phyloP scores from a whole-genome alignment of 2,888 invertebrate genomes.

The Dasypogon diadema region DNA sequence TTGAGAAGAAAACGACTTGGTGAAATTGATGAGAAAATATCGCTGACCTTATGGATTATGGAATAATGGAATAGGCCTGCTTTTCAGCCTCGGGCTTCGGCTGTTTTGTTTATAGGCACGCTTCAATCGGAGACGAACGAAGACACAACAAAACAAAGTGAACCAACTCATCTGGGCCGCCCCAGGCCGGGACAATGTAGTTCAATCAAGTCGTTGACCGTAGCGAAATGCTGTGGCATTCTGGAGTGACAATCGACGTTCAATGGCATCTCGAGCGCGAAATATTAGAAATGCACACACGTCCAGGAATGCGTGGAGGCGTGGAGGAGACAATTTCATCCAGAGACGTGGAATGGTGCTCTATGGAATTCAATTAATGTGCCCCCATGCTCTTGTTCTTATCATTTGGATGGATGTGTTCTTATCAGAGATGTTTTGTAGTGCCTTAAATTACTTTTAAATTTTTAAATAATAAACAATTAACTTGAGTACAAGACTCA shows the following conservation, averaged over 20 bases:
- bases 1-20: neutral
- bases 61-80: neutral
- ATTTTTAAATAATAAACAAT: no score
- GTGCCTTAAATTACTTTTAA: no score
- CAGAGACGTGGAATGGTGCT: constrained; percentile 19
- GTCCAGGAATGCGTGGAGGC: constrained; percentile 17
- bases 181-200: constrained; percentile 9
- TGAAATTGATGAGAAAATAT: neutral
- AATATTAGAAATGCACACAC: neutral
- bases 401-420: no score
- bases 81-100: neutral
- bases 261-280: constrained; percentile 13
- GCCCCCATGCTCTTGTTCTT: no score
- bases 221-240: constrained; percentile 7
- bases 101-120: constrained; percentile 24
- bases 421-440: no score
- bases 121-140: neutral
- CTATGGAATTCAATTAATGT: no score
- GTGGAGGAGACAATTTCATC: constrained; percentile 7
- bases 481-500: no score
- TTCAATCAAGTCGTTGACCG: constrained; percentile 28
- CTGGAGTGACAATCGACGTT: constrained; percentile 31
- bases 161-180: constrained; percentile 30
- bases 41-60: constrained; percentile 13
- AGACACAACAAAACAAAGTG: constrained; percentile 10